A percentile compares a stretch with the other conserved stretches of the same genome.
Conservation (phyloP, 2,888 invertebrate genomes). For the Lottia scabra region DNA sequence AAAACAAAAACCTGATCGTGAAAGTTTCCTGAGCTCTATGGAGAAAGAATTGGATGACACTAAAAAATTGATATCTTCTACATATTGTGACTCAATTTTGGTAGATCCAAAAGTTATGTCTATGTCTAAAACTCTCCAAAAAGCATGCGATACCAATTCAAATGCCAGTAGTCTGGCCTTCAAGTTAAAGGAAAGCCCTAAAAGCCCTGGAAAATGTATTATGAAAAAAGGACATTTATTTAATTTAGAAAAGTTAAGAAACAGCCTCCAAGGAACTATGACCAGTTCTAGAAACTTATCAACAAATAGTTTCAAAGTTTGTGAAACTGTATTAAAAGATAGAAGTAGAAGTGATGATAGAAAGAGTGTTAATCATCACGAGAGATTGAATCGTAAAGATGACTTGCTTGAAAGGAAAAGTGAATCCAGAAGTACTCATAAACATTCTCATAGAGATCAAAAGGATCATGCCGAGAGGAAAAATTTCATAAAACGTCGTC, state of each 20-base stretch:
- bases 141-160: constrained; percentile 10
- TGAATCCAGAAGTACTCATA: too few species aligned
- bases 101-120: constrained; percentile 20
- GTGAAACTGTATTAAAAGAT: too few species aligned
- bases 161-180: constrained; percentile 5
- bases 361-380: too few species aligned
- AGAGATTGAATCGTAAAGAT: too few species aligned
- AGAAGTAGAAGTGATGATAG: too few species aligned
- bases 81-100: not conserved
- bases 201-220: not conserved
- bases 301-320: too few species aligned
- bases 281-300: too few species aligned
- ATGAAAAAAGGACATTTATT: constrained; percentile 12
- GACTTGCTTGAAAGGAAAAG: too few species aligned
- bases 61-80: not conserved
- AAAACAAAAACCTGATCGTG: not conserved
- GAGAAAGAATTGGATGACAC: not conserved
- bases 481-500: too few species aligned
- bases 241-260: constrained; percentile 18
- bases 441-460: too few species aligned
- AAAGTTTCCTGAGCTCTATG: not conserved
- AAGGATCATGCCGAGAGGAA: too few species aligned
- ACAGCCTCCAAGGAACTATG: constrained; percentile 13
- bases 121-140: constrained; percentile 14
- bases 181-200: not conserved